Percentiles rank a stretch among this genome's conserved stretches.
phyloP scores from a whole-genome alignment of 2,113 vertebrate genomes.

The Pelodiscus sinensis region DNA sequence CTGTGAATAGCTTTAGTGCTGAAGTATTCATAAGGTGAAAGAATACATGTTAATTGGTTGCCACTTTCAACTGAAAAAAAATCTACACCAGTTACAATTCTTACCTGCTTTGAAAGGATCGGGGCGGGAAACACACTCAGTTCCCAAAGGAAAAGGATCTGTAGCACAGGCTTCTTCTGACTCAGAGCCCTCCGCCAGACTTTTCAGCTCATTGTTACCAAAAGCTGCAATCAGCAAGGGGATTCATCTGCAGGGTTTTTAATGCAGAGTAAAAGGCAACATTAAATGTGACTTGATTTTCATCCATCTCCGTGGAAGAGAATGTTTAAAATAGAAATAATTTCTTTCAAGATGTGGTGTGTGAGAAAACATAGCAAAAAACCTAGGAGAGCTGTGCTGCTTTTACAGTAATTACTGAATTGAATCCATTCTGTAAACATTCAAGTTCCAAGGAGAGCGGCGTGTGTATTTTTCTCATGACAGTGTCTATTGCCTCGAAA shows the following conservation, averaged over 20 bases:
- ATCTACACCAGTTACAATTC: background rate
- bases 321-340: fast-evolving
- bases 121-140: fast-evolving
- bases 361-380: background rate
- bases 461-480: background rate
- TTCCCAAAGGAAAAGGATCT: background rate
- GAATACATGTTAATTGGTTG: background rate
- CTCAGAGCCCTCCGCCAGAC: fast-evolving
- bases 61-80: background rate
- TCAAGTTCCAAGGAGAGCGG: fast-evolving
- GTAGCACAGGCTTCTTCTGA: fast-evolving
- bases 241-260: fast-evolving
- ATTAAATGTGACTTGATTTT: background rate
- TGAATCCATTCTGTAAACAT: fast-evolving
- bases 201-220: fast-evolving
- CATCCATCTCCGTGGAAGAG: background rate
- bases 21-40: background rate
- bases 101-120: background rate
- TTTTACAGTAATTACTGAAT: background rate
- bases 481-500: background rate
- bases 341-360: background rate
- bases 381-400: background rate
- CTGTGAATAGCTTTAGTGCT: background rate
- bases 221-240: background rate
- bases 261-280: background rate